phyloP scores from a whole-genome alignment of 2,888 invertebrate species.

The Megalurothrips usitatus region DNA sequence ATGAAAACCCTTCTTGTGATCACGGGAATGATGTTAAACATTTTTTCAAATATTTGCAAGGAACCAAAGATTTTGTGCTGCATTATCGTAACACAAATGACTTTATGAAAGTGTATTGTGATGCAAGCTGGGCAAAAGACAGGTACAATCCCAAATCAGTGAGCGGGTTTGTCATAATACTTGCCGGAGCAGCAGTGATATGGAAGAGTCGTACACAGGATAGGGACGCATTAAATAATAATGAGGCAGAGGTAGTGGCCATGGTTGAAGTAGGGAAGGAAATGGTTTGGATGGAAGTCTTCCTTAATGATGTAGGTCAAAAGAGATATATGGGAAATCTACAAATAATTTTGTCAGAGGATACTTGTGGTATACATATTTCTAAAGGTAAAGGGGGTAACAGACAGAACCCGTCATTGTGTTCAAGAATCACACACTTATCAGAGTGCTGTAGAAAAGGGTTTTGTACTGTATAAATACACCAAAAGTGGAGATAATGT shows the following conservation, averaged over 20 bases:
- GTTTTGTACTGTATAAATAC: not conserved
- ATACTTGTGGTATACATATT: not conserved
- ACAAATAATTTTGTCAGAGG: not conserved
- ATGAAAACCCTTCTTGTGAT: slow-evolving; percentile 30
- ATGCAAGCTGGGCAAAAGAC: slow-evolving; percentile 32
- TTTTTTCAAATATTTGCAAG: slow-evolving; percentile 34
- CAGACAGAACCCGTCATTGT: not conserved
- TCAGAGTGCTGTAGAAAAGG: not conserved
- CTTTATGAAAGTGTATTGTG: not conserved
- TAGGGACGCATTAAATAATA: not conserved
- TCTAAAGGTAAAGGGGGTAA: not conserved
- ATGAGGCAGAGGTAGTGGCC: slow-evolving; percentile 24
- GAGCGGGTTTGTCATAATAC: not conserved
- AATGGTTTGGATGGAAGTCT: not conserved
- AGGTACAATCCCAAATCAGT: not conserved
- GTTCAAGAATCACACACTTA: not conserved
- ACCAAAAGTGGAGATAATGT: not conserved
- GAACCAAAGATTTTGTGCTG: slow-evolving; percentile 31
- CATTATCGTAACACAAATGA: not conserved
- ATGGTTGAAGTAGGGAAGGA: not conserved
- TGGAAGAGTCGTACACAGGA: slow-evolving; percentile 22
- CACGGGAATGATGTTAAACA: slow-evolving; percentile 34
- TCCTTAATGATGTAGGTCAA: not conserved
- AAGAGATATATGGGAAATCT: not conserved
- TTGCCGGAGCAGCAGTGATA: slow-evolving; percentile 10